Conservation (phyloP, 2,888 invertebrate species). For the Sarcophaga caerulescens region DNA sequence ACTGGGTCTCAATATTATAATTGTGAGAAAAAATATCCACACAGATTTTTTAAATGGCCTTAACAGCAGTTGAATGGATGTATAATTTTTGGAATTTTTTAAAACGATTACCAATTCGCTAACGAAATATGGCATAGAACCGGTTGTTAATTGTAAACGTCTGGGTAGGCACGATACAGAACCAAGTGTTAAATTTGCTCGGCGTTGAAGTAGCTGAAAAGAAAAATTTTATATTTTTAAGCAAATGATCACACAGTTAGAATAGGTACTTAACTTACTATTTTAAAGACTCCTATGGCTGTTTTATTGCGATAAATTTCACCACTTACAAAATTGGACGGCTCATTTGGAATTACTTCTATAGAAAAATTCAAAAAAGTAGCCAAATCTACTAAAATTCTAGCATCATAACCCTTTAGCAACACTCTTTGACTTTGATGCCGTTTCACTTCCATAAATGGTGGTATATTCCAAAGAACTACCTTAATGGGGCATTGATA, state of each 20-base stretch:
- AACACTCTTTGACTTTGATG: not conserved
- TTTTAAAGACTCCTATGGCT: constrained; percentile 69
- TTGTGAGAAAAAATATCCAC: not conserved
- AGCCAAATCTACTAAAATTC: constrained; percentile 67
- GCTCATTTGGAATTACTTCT: constrained; percentile 68
- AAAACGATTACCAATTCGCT: not conserved
- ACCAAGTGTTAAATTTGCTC: constrained; percentile 11
- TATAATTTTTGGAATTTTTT: constrained; percentile 15
- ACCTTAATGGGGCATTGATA: constrained; percentile 49
- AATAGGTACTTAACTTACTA: constrained; percentile 56
- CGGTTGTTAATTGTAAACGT: constrained; percentile 23
- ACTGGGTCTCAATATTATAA: not conserved
- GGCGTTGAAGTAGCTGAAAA: constrained; percentile 5
- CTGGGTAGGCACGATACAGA: not conserved
- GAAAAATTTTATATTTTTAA: not conserved
- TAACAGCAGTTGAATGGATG: constrained; percentile 1
- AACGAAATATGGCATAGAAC: constrained; percentile 17
- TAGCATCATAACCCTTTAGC: constrained; percentile 67
- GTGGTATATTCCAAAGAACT: constrained; percentile 70
- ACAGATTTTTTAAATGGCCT: constrained; percentile 8
- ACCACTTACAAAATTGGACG: constrained; percentile 68
- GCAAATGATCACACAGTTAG: too few species aligned
- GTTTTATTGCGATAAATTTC: constrained; percentile 68
- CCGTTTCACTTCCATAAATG: constrained; percentile 67
- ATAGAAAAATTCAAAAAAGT: constrained; percentile 70